These are phyloP conservation scores for Sporophila hypoxantha DNA, from an alignment of 2,113 vertebrate genomes.

Conservation along the genomic window DNA sequence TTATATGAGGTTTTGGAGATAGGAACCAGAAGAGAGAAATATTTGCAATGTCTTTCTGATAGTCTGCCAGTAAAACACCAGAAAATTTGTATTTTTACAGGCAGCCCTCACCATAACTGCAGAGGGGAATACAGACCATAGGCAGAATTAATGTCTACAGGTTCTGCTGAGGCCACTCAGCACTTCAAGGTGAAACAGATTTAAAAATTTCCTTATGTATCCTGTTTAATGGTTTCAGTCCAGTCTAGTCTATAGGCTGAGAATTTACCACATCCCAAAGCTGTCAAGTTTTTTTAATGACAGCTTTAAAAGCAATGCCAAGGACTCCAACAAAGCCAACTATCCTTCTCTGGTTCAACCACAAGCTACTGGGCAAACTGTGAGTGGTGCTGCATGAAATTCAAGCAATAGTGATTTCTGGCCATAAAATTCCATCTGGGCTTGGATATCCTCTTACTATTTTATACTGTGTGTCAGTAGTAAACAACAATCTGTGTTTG, in stretches of 20 bases:
- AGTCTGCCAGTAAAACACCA: neutral
- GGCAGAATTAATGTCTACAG: neutral
- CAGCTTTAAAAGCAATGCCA: neutral
- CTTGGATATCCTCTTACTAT: neutral
- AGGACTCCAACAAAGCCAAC: neutral
- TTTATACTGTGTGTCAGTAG: neutral
- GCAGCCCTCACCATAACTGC: neutral
- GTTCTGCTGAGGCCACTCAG: neutral
- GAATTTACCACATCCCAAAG: neutral
- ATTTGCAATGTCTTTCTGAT: neutral
- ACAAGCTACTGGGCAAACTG: neutral
- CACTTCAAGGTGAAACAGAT: neutral
- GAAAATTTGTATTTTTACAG: neutral
- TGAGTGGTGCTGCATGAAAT: neutral
- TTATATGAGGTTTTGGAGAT: accelerated
- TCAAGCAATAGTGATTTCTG: neutral
- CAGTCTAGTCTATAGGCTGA: neutral
- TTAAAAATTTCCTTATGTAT: neutral
- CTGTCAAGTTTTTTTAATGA: neutral
- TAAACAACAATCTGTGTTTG: neutral
- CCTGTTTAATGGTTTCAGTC: neutral
- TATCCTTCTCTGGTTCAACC: neutral
- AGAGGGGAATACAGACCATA: neutral
- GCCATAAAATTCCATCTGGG: neutral
- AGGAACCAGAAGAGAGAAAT: neutral